A percentile compares a stretch with the other conserved stretches of the same genome.
These are phyloP conservation scores for Philereme transversata DNA, from an alignment of 2,888 invertebrate genomes.

Conservation along the genomic window DNA sequence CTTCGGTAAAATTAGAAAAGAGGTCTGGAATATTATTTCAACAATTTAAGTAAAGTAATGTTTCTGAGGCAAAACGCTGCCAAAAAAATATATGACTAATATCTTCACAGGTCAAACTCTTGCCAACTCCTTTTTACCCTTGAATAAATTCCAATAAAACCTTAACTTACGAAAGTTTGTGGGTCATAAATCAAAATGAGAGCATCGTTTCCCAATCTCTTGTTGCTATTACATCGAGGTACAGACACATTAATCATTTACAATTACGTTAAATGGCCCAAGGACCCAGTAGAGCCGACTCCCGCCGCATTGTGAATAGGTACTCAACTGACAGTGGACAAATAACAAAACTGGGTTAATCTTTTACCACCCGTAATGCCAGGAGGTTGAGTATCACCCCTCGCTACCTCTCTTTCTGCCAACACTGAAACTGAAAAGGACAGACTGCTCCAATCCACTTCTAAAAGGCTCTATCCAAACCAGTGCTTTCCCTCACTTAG, in stretches of 20 bases:
- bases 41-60: no score
- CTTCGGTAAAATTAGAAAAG: no score
- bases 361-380: conserved; percentile 77
- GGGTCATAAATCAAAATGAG: conserved; percentile 70
- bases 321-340: conserved; percentile 84
- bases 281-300: conserved; percentile 75
- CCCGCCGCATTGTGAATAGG: conserved; percentile 80
- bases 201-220: conserved; percentile 71
- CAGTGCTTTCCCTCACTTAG: conserved; percentile 38
- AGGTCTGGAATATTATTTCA: no score
- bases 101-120: conserved; percentile 21
- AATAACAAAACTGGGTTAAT: conserved; percentile 85
- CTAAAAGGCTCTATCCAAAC: conserved; percentile 57
- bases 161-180: conserved; percentile 51
- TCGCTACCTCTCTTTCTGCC: conserved; percentile 60
- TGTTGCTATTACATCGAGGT: conserved; percentile 70
- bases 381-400: conserved; percentile 75
- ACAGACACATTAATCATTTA: conserved; percentile 81
- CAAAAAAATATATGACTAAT: conserved; percentile 14
- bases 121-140: conserved; percentile 32
- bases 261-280: conserved; percentile 81
- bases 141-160: conserved; percentile 44
- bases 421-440: conserved; percentile 68
- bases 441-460: conserved; percentile 47
- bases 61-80: conserved; percentile 5